These are phyloP conservation scores for Acropternis orthonyx DNA, from an alignment of 2,797 vertebrate genomes.

Conservation along the genomic window DNA sequence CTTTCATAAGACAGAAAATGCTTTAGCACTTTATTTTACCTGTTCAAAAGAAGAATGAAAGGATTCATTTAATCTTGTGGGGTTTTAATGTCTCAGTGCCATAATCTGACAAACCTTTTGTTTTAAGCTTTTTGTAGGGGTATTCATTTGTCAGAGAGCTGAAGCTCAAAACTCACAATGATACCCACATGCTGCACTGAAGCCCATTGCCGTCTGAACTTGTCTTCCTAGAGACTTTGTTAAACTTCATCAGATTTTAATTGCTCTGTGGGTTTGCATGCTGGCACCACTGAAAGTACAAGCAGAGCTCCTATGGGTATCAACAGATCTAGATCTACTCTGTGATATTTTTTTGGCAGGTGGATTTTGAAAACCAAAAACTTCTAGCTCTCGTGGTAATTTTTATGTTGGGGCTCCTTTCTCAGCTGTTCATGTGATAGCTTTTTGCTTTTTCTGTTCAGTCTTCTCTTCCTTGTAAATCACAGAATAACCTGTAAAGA, in stretches of 20 bases:
- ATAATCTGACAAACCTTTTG: neutral
- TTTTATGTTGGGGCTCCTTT: neutral
- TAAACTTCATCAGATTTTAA: neutral
- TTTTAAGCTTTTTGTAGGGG: neutral
- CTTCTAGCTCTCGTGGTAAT: neutral
- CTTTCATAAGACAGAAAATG: neutral
- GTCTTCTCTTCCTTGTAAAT: neutral
- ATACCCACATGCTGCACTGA: neutral
- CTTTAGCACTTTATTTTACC: neutral
- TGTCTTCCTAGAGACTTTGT: neutral
- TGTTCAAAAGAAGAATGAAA: neutral
- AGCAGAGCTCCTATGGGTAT: neutral
- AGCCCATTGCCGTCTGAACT: neutral
- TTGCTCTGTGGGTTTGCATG: neutral
- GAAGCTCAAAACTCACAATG: neutral
- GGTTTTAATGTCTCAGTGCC: neutral
- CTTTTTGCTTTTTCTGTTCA: neutral
- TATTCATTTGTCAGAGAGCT: neutral
- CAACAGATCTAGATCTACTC: neutral
- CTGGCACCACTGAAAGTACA: neutral
- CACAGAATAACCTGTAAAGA: neutral
- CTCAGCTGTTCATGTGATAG: accelerated
- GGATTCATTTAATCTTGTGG: neutral
- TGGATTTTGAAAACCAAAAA: neutral
- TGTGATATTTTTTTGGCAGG: neutral